A percentile compares a stretch with the other conserved stretches of the same genome.
Conservation (phyloP, 2,888 invertebrate genomes). For the Hypomecis atomaria region DNA sequence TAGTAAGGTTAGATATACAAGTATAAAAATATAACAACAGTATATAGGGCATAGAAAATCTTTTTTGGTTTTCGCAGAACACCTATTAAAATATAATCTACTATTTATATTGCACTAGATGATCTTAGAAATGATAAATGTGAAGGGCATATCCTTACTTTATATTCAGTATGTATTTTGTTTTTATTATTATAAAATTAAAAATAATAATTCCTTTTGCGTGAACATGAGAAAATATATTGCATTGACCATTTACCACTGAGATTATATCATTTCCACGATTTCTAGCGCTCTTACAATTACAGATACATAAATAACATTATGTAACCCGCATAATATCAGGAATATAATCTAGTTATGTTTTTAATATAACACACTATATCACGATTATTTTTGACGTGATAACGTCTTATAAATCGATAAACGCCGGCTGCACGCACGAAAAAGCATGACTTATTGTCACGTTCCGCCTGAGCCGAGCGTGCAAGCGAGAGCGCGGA, state of each 20-base stretch:
- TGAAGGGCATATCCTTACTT: too few relatives aligned
- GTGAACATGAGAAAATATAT: neutral
- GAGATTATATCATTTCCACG: constrained; percentile 9
- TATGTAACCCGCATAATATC: constrained; percentile 27
- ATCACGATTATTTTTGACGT: too few relatives aligned
- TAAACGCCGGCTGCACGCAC: too few relatives aligned
- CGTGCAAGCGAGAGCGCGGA: too few relatives aligned
- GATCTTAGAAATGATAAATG: constrained; percentile 11
- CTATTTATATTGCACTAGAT: neutral
- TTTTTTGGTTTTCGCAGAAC: constrained; percentile 30
- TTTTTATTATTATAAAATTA: neutral
- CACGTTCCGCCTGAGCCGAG: too few relatives aligned
- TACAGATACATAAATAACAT: constrained; percentile 17
- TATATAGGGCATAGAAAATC: constrained; percentile 23
- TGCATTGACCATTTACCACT: too few relatives aligned
- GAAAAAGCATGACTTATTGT: too few relatives aligned
- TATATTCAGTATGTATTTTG: too few relatives aligned
- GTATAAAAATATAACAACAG: constrained; percentile 28
- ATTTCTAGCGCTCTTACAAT: constrained; percentile 9
- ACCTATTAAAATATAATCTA: constrained; percentile 20
- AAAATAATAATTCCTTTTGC: neutral
- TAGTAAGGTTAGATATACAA: constrained; percentile 15
- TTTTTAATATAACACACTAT: too few relatives aligned
- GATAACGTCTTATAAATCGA: too few relatives aligned
- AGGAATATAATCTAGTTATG: neutral